Conservation (phyloP, 2,888 invertebrate species). For the Poecilobothrus nobilitatus region DNA sequence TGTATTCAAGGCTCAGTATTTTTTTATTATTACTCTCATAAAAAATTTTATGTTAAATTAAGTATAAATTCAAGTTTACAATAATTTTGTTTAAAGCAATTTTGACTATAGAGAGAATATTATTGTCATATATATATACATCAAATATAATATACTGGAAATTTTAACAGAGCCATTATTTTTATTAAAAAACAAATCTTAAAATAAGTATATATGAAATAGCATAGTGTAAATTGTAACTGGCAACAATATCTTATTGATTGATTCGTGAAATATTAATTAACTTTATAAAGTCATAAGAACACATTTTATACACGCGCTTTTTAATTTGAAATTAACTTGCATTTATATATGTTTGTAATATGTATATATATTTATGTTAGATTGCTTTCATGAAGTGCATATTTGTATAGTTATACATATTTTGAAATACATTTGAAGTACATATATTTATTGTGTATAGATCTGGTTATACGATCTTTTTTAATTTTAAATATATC, state of each 20-base stretch:
- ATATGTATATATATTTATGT: too few relatives aligned
- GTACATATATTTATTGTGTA: too few relatives aligned
- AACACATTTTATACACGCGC: conserved; percentile 19
- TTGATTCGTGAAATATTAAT: conserved; percentile 38
- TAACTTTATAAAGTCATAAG: conserved; percentile 46
- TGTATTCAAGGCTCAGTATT: too few relatives aligned
- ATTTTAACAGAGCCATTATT: too few relatives aligned
- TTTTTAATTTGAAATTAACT: not conserved
- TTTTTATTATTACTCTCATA: too few relatives aligned
- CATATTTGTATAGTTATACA: not conserved
- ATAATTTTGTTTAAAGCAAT: too few relatives aligned
- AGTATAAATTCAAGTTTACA: too few relatives aligned
- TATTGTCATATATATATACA: too few relatives aligned
- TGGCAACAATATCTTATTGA: conserved; percentile 20
- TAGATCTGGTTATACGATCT: too few relatives aligned
- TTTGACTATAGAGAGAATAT: too few relatives aligned
- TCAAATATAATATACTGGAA: too few relatives aligned
- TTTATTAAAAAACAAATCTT: not conserved
- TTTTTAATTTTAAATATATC: not conserved
- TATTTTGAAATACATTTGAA: not conserved
- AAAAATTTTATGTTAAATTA: too few relatives aligned
- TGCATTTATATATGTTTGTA: not conserved
- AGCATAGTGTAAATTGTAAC: not conserved
- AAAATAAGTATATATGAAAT: not conserved
- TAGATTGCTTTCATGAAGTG: not conserved